phyloP scores from a whole-genome alignment of 2,797 vertebrate species.

The Arvicola amphibius region DNA sequence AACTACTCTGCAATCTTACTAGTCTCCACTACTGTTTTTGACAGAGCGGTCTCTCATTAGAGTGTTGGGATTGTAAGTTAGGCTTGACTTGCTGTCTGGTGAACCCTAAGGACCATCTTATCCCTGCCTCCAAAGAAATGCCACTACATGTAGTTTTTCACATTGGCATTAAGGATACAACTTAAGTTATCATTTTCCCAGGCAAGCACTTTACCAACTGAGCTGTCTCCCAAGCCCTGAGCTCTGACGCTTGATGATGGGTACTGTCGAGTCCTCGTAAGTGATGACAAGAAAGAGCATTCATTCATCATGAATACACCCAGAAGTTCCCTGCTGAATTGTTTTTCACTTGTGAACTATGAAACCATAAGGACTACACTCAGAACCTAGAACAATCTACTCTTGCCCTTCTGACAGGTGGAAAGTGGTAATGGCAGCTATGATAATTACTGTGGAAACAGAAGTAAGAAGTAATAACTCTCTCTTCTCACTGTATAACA shows the following conservation, averaged over 20 bases:
- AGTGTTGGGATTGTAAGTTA: background rate
- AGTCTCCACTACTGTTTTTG: background rate
- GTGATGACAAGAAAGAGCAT: background rate
- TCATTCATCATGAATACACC: background rate
- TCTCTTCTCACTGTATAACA: conserved; percentile 41
- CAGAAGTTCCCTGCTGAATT: background rate
- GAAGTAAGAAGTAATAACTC: conserved; percentile 52
- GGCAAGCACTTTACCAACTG: background rate
- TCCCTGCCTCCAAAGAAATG: background rate
- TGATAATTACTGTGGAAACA: conserved; percentile 57
- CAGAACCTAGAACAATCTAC: background rate
- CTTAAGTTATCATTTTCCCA: background rate
- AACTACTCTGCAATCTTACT: background rate
- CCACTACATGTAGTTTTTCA: background rate
- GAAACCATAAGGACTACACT: background rate
- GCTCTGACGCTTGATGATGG: background rate
- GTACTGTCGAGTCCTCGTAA: background rate
- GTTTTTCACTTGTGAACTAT: conserved; percentile 26
- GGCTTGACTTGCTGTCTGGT: background rate
- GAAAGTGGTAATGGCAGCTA: background rate
- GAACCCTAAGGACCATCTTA: background rate
- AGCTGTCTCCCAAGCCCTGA: background rate
- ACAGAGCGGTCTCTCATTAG: background rate
- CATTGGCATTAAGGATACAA: background rate
- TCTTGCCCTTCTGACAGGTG: background rate